These are phyloP conservation scores for Microcebus ravelobensis DNA, from an alignment of 2,113 vertebrate species.

Conservation along the genomic window DNA sequence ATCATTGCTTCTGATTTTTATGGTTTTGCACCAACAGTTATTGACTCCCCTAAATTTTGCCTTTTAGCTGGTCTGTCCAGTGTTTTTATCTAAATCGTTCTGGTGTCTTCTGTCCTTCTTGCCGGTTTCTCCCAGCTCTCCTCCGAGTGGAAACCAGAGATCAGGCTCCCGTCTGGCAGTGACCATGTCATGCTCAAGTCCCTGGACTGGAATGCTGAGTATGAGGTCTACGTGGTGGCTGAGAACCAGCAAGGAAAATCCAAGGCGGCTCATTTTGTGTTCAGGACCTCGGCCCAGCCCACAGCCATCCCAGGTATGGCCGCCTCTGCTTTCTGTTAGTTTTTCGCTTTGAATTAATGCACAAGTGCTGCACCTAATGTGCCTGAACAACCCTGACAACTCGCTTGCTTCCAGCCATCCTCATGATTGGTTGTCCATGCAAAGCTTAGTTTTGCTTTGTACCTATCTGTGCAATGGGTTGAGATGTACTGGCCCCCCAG, in stretches of 20 bases:
- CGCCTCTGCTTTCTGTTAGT: conserved; percentile 28
- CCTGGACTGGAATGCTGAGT: conserved; percentile 96
- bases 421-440: conserved; percentile 81
- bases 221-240: conserved; percentile 93
- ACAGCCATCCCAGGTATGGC: conserved; percentile 94
- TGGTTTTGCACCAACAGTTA: background rate
- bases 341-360: conserved; percentile 85
- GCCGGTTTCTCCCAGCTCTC: conserved; percentile 80
- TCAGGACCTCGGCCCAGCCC: conserved; percentile 92
- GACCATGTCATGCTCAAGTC: conserved; percentile 90
- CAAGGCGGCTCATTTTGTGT: conserved; percentile 89
- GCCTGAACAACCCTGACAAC: conserved; percentile 83
- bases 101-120: conserved; percentile 23
- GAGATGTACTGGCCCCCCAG: conserved; percentile 49
- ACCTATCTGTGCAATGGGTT: conserved; percentile 59
- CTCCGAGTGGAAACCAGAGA: conserved; percentile 94
- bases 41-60: background rate
- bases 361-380: conserved; percentile 80
- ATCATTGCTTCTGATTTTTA: background rate
- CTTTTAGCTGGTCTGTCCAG: background rate
- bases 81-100: background rate
- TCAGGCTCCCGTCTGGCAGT: conserved; percentile 91
- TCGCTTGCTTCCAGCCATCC: conserved; percentile 87
- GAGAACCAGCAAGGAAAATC: conserved; percentile 97
- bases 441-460: conserved; percentile 79